Evolutionary conservation across 2,888 invertebrate genomes (phyloP).

Genomic region (Strigamia crassipes): DNA sequence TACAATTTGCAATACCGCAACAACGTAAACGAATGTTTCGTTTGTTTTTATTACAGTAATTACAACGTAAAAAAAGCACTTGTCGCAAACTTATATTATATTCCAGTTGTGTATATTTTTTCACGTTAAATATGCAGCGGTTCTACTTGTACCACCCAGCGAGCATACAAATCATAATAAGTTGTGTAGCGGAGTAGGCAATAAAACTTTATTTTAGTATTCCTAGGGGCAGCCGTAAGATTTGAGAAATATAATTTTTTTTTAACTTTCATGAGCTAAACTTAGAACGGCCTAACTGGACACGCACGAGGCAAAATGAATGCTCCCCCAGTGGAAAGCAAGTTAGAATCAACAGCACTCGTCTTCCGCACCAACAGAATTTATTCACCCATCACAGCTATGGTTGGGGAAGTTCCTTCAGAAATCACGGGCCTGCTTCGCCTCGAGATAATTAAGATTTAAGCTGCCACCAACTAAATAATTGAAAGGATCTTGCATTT

Average conservation of each 20-base stretch:
- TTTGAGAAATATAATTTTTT: neutral
- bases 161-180: conserved; percentile 10
- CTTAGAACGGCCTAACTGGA: conserved; percentile 10
- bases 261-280: neutral
- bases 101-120: neutral
- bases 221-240: neutral
- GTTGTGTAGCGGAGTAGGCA: neutral
- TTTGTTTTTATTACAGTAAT: neutral
- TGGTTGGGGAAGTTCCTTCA: neutral
- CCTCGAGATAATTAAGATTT: neutral
- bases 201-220: conserved; percentile 10
- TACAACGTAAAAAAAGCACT: no score
- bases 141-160: neutral
- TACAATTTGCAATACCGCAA: no score
- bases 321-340: conserved; percentile 1
- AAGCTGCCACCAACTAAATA: conserved; percentile 10
- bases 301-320: conserved; percentile 4
- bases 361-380: conserved; percentile 3
- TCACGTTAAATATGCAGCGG: neutral
- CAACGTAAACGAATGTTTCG: no score
- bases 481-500: conserved; percentile 4
- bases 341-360: conserved; percentile 4
- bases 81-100: no score
- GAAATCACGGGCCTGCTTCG: conserved; percentile 8
- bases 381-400: conserved; percentile 4